Conservation (phyloP, 64 coral and sea anemone genomes). For the Dendronephthya gigantea region DNA sequence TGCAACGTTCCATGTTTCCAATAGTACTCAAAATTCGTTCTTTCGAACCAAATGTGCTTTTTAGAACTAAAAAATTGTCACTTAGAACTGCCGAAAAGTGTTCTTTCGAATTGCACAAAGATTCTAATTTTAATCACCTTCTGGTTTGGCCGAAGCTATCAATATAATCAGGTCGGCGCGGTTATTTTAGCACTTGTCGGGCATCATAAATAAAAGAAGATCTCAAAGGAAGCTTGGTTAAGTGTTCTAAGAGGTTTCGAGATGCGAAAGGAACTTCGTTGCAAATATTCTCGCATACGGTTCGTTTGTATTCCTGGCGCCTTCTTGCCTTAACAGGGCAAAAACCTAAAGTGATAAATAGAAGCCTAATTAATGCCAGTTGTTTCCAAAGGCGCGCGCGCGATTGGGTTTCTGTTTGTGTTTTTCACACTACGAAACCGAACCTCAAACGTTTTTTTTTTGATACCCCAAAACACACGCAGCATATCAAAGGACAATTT, state of each 20-base stretch:
- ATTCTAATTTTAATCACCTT: neutral
- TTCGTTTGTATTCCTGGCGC: neutral
- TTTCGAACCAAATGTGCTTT: too few relatives aligned
- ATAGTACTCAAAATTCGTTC: too few relatives aligned
- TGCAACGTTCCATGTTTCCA: too few relatives aligned
- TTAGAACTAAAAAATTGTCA: too few relatives aligned
- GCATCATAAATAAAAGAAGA: neutral
- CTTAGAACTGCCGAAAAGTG: too few relatives aligned
- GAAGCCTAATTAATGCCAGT: neutral
- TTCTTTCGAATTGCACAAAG: neutral
- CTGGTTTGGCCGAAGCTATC: neutral
- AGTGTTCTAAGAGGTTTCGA: neutral
- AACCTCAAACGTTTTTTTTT: neutral
- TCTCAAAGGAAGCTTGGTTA: neutral
- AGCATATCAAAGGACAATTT: too few relatives aligned
- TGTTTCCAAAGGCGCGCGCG: neutral
- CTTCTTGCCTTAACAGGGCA: neutral
- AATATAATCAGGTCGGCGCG: neutral
- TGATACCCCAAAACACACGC: too few relatives aligned
- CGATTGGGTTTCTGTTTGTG: neutral
- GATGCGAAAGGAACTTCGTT: neutral
- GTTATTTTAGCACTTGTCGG: neutral
- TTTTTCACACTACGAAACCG: neutral
- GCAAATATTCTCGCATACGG: neutral
- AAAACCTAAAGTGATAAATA: neutral